Conservation (phyloP, 2,797 vertebrate genomes). For the Oophaga sylvatica region DNA sequence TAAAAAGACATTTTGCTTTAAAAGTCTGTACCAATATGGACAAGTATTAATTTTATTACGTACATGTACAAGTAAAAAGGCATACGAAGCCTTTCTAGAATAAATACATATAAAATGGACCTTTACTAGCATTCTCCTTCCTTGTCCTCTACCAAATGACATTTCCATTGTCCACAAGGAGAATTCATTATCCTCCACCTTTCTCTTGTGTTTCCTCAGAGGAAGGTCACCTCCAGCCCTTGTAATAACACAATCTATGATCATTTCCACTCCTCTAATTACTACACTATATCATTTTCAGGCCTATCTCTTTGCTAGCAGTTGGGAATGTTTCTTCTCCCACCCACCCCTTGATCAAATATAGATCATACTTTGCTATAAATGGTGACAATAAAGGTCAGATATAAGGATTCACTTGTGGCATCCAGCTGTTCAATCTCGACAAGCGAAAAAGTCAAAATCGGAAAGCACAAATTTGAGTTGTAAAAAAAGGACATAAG, state of each 20-base stretch:
- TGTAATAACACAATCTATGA: constrained; percentile 36
- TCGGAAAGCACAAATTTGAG: neutral
- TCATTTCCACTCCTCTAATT: constrained; percentile 53
- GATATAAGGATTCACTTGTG: neutral
- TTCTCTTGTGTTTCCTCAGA: constrained; percentile 38
- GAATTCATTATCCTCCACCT: neutral
- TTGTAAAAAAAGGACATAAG: neutral
- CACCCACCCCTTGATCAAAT: constrained; percentile 38
- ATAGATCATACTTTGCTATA: constrained; percentile 50
- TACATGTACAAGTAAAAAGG: no score
- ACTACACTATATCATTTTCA: constrained; percentile 45
- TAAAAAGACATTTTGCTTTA: no score
- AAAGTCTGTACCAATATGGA: no score
- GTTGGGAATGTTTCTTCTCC: constrained; percentile 15
- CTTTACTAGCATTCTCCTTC: neutral
- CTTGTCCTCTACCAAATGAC: neutral
- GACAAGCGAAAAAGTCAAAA: neutral
- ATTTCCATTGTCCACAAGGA: constrained; percentile 33
- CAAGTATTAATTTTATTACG: no score
- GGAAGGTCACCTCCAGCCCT: constrained; percentile 40
- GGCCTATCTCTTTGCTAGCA: neutral
- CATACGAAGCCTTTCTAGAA: neutral
- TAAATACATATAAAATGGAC: neutral
- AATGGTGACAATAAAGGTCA: constrained; percentile 53
- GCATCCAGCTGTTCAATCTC: constrained; percentile 3